Evolutionary conservation across 2,888 invertebrate genomes (phyloP), one percentile per base, ranked within the genome.

Genomic region (Unio pictorum): DNA sequence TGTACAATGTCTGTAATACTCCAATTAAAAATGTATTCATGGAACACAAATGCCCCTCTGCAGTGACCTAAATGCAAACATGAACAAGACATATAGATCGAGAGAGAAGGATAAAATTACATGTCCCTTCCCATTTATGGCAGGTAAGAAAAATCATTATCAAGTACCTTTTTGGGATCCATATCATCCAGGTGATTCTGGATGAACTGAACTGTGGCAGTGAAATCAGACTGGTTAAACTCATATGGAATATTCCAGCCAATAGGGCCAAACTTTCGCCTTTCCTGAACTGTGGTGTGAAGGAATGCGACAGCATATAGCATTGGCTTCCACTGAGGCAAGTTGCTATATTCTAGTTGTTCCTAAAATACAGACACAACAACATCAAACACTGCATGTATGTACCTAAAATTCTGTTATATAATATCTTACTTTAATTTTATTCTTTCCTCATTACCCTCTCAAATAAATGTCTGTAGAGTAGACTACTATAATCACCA

Each of bases 211-310:
- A 98, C 95, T 73, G 97, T 95, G 3, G 98, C 96, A 4, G 96
- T 95, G 87, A 97, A 97, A 90, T 98, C 98, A 0, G 98, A 95
- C 91, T 98, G 97, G 91, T 96, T 96, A 89, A 98, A 98, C 90
- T 98, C 98, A 85, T 98, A 98, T 0, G 97, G 96, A 77, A 98
- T 93, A 88, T 98, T 98, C 98, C 98, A 98, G 15, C 98, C 98
- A 20, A 98, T 92, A 0, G 98, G 96, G 0, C 98, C 98, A 88
- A 97, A 98, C 91, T 98, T 98, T 78, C 98, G 92, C 76, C 98
- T 92, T 90, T 98, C 98, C 91, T 98, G 97, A 8, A 98, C 94
- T 54, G 98, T 95, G 0, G 97, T 98, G 84, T 98, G 98, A 55
- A 98, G 91, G 91, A 98, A 98, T 45, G 96, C 97, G 0, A 98